phyloP scores from a whole-genome alignment of 1,140 invertebrate species.

The Littorina saxatilis region DNA sequence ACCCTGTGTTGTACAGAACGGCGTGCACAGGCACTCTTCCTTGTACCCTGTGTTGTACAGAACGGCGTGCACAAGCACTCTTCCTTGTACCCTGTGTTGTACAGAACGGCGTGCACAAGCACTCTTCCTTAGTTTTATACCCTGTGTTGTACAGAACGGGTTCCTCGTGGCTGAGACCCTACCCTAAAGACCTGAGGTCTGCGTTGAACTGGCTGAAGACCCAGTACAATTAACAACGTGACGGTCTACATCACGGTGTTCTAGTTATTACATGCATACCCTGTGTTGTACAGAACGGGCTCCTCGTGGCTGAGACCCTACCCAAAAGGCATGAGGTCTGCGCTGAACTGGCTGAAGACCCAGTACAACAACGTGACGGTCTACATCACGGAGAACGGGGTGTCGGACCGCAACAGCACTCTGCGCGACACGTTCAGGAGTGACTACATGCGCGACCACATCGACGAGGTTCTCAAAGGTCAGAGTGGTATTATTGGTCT shows the following conservation, averaged over 20 bases:
- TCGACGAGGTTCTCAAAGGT: conserved; percentile 80
- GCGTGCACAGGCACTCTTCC: too few relatives aligned
- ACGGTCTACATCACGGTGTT: conserved; percentile 80
- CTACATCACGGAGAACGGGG: conserved; percentile 84
- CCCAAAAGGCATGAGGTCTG: conserved; percentile 79
- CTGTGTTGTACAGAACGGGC: conserved; percentile 46
- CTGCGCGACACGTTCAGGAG: conserved; percentile 78
- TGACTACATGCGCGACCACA: conserved; percentile 78
- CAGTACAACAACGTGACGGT: conserved; percentile 80
- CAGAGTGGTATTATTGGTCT: too few relatives aligned
- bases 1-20: too few relatives aligned
- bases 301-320: conserved; percentile 66
- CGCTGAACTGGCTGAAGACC: conserved; percentile 80
- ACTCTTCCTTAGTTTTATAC: too few relatives aligned
- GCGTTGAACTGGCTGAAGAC: conserved; percentile 80
- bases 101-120: too few relatives aligned
- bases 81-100: too few relatives aligned
- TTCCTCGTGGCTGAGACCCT: conserved; percentile 57
- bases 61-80: too few relatives aligned
- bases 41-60: too few relatives aligned
- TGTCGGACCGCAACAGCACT: conserved; percentile 73
- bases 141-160: conserved; percentile 51
- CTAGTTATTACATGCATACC: too few relatives aligned
- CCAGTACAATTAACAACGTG: conserved; percentile 81
- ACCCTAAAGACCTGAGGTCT: conserved; percentile 80